Conservation (phyloP, 2,888 invertebrate genomes). For the Carabus problematicus region DNA sequence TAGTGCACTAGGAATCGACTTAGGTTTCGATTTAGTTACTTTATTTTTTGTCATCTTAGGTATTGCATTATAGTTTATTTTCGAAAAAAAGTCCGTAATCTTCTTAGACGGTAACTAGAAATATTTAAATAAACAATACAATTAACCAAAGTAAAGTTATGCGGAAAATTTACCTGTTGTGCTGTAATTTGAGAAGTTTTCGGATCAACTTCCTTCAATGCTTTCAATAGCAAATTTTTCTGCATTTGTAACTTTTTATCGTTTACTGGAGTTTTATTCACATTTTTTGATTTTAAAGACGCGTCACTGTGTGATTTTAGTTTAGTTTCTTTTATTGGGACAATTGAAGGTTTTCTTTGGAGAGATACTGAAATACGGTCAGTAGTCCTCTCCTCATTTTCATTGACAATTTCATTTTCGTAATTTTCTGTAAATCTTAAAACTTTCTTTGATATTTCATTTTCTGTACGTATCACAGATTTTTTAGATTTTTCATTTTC, state of each 20-base stretch:
- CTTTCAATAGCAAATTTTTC: neutral
- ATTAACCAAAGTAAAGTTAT: neutral
- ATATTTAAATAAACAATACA: neutral
- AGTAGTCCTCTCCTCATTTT: too few relatives aligned
- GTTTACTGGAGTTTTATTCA: neutral
- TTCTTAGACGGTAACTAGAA: conserved; percentile 8
- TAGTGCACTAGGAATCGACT: conserved; percentile 3
- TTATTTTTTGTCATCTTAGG: conserved; percentile 2
- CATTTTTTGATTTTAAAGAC: too few relatives aligned
- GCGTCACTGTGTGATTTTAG: too few relatives aligned
- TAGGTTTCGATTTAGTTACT: too few relatives aligned
- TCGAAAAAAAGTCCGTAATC: conserved; percentile 22
- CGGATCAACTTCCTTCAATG: neutral
- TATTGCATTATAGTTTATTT: conserved; percentile 13
- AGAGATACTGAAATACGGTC: too few relatives aligned
- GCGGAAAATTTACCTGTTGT: neutral
- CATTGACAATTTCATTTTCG: too few relatives aligned
- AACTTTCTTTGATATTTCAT: too few relatives aligned
- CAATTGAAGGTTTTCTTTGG: too few relatives aligned
- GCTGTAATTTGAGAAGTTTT: neutral
- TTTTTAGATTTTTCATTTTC: too few relatives aligned
- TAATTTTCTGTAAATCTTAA: too few relatives aligned
- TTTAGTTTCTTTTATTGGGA: too few relatives aligned
- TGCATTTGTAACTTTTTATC: neutral
- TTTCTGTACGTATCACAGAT: too few relatives aligned